Percentiles rank a stretch among this genome's conserved stretches.
Evolutionary conservation across 2,113 vertebrate species (phyloP).

Genomic region (Bubo blakistoni): DNA sequence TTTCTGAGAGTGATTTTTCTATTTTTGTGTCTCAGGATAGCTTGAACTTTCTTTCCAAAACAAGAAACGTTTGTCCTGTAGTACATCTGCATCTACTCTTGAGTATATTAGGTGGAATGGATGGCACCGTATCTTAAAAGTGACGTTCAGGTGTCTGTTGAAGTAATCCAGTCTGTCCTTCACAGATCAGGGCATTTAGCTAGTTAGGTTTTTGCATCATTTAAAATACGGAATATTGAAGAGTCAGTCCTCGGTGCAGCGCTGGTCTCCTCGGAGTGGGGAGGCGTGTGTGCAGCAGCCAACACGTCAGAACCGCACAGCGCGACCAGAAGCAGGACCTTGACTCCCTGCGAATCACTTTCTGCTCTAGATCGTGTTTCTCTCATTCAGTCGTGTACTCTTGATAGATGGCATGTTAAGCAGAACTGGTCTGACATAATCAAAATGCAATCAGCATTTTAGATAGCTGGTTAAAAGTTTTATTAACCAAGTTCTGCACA

Average conservation of each 20-base stretch:
- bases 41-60: not conserved
- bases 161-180: not conserved
- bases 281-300: not conserved
- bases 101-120: fast-evolving
- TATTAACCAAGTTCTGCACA: not conserved
- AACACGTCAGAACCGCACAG: too few species aligned
- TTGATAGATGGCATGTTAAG: not conserved
- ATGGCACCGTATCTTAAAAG: not conserved
- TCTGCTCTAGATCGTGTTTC: not conserved
- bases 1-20: not conserved
- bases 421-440: not conserved
- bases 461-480: not conserved
- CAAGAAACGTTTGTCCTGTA: not conserved
- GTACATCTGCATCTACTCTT: not conserved
- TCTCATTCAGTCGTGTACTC: fast-evolving
- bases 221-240: fast-evolving
- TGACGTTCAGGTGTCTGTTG: not conserved
- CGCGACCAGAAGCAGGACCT: not conserved
- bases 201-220: not conserved
- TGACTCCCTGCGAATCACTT: not conserved
- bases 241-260: fast-evolving
- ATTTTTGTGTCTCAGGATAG: not conserved
- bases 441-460: not conserved
- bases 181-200: not conserved
- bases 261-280: not conserved